Conservation (phyloP, 1,140 invertebrate genomes). For the Doryteuthis pealeii region DNA sequence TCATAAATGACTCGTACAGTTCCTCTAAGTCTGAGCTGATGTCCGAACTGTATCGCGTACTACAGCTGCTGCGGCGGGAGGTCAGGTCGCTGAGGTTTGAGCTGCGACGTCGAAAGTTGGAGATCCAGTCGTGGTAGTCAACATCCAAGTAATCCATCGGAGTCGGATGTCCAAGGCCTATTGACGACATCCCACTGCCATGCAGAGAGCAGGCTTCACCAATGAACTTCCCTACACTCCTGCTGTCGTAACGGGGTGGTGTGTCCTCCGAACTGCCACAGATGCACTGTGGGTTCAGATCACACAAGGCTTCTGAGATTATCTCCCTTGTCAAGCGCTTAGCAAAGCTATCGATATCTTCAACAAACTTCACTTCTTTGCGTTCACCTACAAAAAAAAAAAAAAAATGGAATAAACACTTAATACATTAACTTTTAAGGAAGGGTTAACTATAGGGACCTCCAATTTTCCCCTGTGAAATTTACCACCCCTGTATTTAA, state of each 20-base stretch:
- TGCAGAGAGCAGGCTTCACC: not conserved
- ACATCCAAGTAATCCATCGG: slow-evolving; percentile 41
- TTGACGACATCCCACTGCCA: not conserved
- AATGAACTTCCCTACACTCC: not conserved
- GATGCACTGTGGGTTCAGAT: not conserved
- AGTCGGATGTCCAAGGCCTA: not conserved
- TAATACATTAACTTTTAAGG: too few species aligned
- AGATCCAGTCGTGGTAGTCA: slow-evolving; percentile 45
- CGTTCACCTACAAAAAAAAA: slow-evolving; percentile 5
- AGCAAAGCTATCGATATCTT: slow-evolving; percentile 10
- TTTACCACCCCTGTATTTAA: too few species aligned
- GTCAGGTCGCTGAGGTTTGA: slow-evolving; percentile 50
- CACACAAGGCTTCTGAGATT: not conserved
- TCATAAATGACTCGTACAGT: slow-evolving; percentile 45
- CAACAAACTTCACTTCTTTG: slow-evolving; percentile 12
- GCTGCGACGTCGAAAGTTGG: slow-evolving; percentile 44
- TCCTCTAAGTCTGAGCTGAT: slow-evolving; percentile 56
- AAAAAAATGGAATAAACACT: not conserved
- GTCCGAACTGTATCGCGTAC: slow-evolving; percentile 50
- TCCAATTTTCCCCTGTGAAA: too few species aligned
- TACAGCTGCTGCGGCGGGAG: slow-evolving; percentile 46
- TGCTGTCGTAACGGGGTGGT: not conserved
- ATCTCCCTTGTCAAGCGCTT: slow-evolving; percentile 5
- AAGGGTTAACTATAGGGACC: too few species aligned
- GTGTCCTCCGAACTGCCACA: not conserved